Base-by-base conservation (phyloP, 2,888 invertebrate species). In the Petrolisthes manimaculis region DNA sequence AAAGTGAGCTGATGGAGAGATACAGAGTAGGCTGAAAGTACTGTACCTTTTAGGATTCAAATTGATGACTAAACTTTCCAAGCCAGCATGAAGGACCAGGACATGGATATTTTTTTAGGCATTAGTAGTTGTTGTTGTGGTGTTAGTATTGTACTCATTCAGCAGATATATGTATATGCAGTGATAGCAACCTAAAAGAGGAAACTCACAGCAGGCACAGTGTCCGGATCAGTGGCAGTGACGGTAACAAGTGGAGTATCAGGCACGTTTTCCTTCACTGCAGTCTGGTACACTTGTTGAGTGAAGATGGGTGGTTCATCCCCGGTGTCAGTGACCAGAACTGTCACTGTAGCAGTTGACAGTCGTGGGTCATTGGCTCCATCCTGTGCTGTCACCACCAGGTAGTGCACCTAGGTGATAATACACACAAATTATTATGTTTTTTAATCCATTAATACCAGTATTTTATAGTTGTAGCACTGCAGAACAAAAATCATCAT, bases 341-440 rank as follows among this genome's bases (percentile, higher is more conserved):
- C 95, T 0, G 96, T 96, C 12, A 97, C 97, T 0, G 97, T 96
- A 0, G 97, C 97, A 0, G 97, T 97, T 3, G 97, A 97, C 69
- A 97, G 94, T 18, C 97, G 94, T 4, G 96, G 95, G 94, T 97
- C 97, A 0, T 96, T 95, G 0, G 97, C 97, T 37, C 97, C 96
- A 92, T 98, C 98, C 92, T 95, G 96, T 0, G 97, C 97, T 0
- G 97, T 97, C 9, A 97, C 97, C 75, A 97, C 97, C 93, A 97
- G 96, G 90, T 95, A 95, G 92, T 96, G 96, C 77, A 95, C 95
- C 96, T 96, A 93, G 3, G 54, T n/a, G 61, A 80, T 37, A 37
- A 37, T 37, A 37, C 37, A 37, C 37, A 37, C 37, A 61, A 86
- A 79, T 9, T 75, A 54, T 53, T 24, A 78, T n/a, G 6, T 53